phyloP scores from a whole-genome alignment of 2,888 invertebrate species.

The Eupithecia inturbata region DNA sequence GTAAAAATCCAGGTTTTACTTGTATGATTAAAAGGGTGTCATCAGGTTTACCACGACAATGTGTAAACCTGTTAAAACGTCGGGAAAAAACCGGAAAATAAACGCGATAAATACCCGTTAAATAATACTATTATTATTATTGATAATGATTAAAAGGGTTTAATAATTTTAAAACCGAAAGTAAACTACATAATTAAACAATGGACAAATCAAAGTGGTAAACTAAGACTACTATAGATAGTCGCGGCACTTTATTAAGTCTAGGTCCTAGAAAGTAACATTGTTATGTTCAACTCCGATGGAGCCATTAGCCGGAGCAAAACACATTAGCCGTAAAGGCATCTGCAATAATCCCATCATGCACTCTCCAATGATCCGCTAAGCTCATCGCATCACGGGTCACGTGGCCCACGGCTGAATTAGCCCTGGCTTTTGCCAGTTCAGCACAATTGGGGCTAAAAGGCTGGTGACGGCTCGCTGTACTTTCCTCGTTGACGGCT shows the following conservation, averaged over 20 bases:
- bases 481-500: conserved; percentile 56
- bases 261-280: background rate
- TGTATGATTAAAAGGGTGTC: background rate
- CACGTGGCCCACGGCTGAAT: conserved; percentile 54
- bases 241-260: background rate
- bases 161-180: no score
- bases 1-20: background rate
- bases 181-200: background rate
- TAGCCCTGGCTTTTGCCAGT: conserved; percentile 56
- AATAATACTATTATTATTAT: no score
- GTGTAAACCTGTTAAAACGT: no score
- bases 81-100: no score
- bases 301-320: background rate
- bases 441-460: conserved; percentile 59
- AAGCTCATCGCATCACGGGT: conserved; percentile 50
- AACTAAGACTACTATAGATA: background rate
- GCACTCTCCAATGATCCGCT: conserved; percentile 41
- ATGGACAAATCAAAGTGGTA: background rate
- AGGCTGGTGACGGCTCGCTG: conserved; percentile 55
- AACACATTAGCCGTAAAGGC: conserved; percentile 10
- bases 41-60: no score
- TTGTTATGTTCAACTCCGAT: background rate
- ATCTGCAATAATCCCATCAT: conserved; percentile 23
- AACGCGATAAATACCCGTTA: no score
- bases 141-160: background rate